Conservation (phyloP, 2,113 vertebrate species). For the Nicator chloris region DNA sequence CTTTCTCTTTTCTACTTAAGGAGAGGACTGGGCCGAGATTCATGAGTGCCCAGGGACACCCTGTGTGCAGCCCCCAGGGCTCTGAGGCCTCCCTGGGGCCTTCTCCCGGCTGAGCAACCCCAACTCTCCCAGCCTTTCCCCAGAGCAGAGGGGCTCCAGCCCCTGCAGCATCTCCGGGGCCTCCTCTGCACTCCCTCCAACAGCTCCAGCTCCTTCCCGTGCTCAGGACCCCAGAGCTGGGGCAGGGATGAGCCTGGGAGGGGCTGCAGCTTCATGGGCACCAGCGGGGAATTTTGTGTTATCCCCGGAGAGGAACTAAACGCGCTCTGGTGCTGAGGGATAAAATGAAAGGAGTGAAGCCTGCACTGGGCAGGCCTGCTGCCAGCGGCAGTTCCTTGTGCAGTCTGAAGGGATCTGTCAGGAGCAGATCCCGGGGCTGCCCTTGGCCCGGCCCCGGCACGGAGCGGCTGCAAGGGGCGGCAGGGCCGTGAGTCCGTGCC, state of each 20-base stretch:
- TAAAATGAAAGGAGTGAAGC: neutral
- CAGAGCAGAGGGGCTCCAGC: neutral
- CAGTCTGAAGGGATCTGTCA: neutral
- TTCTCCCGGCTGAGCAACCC: neutral
- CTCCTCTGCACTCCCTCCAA: neutral
- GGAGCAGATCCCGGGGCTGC: neutral
- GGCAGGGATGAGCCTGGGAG: neutral
- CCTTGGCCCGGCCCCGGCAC: too few relatives aligned
- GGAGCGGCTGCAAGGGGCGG: fast-evolving
- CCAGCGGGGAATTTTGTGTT: neutral
- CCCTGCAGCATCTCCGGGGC: neutral
- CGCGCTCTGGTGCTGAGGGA: fast-evolving
- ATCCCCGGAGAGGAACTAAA: neutral
- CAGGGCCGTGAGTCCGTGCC: neutral
- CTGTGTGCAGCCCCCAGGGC: neutral
- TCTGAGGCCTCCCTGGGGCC: neutral
- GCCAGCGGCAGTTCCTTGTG: too few relatives aligned
- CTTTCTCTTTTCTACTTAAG: neutral
- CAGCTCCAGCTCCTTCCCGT: neutral
- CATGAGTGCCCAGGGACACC: neutral
- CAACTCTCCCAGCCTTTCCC: neutral
- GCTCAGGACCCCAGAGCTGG: neutral
- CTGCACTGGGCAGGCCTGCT: neutral
- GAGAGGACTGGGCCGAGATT: neutral
- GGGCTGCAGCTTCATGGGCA: neutral